phyloP scores from a whole-genome alignment of 2,888 invertebrate genomes.

The Tupiocoris notatus region DNA sequence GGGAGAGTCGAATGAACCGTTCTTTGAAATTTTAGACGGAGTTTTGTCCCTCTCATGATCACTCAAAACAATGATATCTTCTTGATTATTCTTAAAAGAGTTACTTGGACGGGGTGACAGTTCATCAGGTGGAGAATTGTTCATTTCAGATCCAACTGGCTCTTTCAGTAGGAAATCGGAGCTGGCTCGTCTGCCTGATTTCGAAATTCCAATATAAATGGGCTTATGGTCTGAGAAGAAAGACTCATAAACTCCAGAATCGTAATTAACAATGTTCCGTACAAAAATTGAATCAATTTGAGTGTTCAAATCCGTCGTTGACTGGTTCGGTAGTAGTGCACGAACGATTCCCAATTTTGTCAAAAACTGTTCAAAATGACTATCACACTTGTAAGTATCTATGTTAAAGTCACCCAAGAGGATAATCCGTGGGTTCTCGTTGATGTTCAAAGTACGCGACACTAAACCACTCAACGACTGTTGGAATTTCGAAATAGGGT shows the following conservation, averaged over 20 bases:
- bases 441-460: too few species aligned
- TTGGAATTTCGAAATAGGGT: background rate
- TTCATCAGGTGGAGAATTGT: too few species aligned
- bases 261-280: background rate
- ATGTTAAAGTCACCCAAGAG: background rate
- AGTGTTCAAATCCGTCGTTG: conserved; percentile 1
- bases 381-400: background rate
- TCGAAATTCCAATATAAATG: too few species aligned
- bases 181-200: too few species aligned
- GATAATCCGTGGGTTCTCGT: background rate
- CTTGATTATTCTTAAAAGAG: too few species aligned
- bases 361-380: background rate
- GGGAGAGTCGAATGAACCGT: too few species aligned
- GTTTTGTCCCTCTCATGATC: too few species aligned
- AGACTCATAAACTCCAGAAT: background rate
- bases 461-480: background rate
- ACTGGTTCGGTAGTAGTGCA: background rate
- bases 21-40: too few species aligned
- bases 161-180: too few species aligned
- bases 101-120: too few species aligned
- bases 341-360: background rate
- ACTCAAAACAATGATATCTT: too few species aligned
- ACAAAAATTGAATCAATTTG: background rate
- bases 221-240: background rate
- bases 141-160: too few species aligned